A percentile compares a stretch with the other conserved stretches of the same genome.
phyloP scores from a whole-genome alignment of 2,888 invertebrate species.

The Carcina quercana region DNA sequence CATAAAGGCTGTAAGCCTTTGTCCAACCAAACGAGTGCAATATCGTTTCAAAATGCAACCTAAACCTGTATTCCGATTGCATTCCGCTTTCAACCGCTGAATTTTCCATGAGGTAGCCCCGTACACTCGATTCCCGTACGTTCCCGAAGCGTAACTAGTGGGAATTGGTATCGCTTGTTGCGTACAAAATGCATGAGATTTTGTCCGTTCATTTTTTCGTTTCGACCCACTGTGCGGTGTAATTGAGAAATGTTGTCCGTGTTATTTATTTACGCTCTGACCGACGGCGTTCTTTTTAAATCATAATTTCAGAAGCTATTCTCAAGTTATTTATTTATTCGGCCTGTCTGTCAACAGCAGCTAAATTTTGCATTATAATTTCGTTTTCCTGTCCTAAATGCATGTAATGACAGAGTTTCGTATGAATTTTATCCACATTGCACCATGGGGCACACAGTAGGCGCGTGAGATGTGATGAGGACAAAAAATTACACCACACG shows the following conservation, averaged over 20 bases:
- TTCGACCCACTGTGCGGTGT: conserved; percentile 45
- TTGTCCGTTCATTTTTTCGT: conserved; percentile 58
- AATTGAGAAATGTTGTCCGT: conserved; percentile 53
- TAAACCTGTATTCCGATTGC: conserved; percentile 57
- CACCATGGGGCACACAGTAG: no score
- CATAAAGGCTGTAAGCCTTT: conserved; percentile 28
- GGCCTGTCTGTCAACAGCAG: no score
- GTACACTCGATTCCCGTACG: conserved; percentile 38
- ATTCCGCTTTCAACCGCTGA: conserved; percentile 56
- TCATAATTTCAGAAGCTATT: not conserved
- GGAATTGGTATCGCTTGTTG: conserved; percentile 62
- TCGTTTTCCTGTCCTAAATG: no score
- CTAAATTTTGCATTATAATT: no score
- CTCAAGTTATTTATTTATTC: no score
- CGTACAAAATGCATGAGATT: conserved; percentile 65
- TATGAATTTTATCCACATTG: no score
- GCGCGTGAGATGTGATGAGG: no score
- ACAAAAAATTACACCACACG: no score
- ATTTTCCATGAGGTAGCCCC: conserved; percentile 50
- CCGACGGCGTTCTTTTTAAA: not conserved
- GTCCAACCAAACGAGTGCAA: conserved; percentile 34
- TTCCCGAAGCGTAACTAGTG: conserved; percentile 52
- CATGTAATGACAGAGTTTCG: no score
- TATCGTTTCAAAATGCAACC: conserved; percentile 44
- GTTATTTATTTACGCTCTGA: conserved; percentile 16